Evolutionary conservation across 2,888 invertebrate species (phyloP).

Genomic region (Seira sanloemensis): DNA sequence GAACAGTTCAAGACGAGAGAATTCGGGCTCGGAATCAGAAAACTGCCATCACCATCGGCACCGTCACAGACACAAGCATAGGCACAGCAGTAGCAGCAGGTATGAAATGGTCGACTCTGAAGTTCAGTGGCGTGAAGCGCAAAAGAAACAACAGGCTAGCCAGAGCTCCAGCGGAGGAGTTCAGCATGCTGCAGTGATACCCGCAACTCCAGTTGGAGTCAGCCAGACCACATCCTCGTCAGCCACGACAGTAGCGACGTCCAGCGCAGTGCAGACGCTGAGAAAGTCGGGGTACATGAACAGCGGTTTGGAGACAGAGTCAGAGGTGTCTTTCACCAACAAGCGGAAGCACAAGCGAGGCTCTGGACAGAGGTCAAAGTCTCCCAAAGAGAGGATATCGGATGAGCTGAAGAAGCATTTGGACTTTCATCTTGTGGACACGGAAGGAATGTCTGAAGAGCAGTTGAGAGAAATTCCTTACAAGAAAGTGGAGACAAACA

Average conservation of each 20-base stretch:
- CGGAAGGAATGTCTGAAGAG: constrained; percentile 91
- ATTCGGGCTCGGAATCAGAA: constrained; percentile 85
- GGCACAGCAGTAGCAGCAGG: constrained; percentile 73
- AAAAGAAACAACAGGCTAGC: constrained; percentile 82
- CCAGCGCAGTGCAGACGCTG: constrained; percentile 29
- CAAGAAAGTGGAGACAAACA: constrained; percentile 84
- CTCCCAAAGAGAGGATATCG: constrained; percentile 84
- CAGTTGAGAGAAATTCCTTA: constrained; percentile 92
- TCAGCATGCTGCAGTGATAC: constrained; percentile 80
- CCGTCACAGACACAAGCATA: constrained; percentile 73
- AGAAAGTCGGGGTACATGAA: constrained; percentile 75
- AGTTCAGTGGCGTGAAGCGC: constrained; percentile 92
- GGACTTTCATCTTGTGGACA: constrained; percentile 91
- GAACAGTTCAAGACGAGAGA: constrained; percentile 83
- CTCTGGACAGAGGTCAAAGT: constrained; percentile 77
- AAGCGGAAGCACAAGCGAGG: constrained; percentile 76
- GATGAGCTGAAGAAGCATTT: constrained; percentile 89
- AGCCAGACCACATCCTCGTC: background rate
- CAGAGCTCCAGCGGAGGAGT: constrained; percentile 78
- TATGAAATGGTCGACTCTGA: constrained; percentile 90
- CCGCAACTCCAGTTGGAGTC: constrained; percentile 42
- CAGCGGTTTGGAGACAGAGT: constrained; percentile 77
- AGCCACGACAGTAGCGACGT: constrained; percentile 5
- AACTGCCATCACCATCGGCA: constrained; percentile 77
- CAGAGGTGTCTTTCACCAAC: constrained; percentile 76